Evolutionary conservation across 2,888 invertebrate species (phyloP), one percentile per base, ranked within the genome.

Genomic region (Pristionchus entomophagus): DNA sequence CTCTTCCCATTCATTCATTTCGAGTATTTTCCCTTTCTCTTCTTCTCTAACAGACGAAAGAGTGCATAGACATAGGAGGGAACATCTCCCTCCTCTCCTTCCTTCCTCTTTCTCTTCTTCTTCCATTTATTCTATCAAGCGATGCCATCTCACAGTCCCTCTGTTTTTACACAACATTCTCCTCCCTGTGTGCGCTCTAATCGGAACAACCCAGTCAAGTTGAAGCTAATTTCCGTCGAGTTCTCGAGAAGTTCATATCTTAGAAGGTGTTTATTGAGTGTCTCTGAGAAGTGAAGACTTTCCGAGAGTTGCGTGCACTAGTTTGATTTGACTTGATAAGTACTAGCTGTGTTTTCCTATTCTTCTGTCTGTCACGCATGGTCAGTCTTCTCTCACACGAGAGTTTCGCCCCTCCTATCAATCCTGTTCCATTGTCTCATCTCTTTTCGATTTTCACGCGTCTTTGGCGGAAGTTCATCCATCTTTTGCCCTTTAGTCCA

Each of bases 1-100:
- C 73, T 45, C 45, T 73, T 38, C 73, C 41, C 73, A 73, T 73
- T 41, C 69, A 69, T 62, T 62, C 73, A 73, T 73, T 73, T 73
- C 73, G 73, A 73, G 73, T 73, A 73, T 45, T n/a, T n/a, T n/a
- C n/a, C 38, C 41, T 22, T 73, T 35, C 41, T 22, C 22, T 38
- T n/a, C 14, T 73, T 41, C 41, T 45, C 41, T 26, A 26, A 41
- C 38, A n/a, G 22, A 45, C n/a, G 41, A 73, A 41, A 73, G 73
- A 73, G 45, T 41, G 5, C 45, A 26, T 22, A 45, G n/a, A n/a
- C 8, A 14, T 10, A 5, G 26, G 41, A 45, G 73, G 38, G 73
- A n/a, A 1, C 35, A 65, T 22, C 73, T 56, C 56, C 17, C 45
- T n/a, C n/a, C n/a, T n/a, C 29, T 10, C 59, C 22, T 56, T 59